phyloP scores from a whole-genome alignment of 2,113 vertebrate species.

The Gambusia affinis region DNA sequence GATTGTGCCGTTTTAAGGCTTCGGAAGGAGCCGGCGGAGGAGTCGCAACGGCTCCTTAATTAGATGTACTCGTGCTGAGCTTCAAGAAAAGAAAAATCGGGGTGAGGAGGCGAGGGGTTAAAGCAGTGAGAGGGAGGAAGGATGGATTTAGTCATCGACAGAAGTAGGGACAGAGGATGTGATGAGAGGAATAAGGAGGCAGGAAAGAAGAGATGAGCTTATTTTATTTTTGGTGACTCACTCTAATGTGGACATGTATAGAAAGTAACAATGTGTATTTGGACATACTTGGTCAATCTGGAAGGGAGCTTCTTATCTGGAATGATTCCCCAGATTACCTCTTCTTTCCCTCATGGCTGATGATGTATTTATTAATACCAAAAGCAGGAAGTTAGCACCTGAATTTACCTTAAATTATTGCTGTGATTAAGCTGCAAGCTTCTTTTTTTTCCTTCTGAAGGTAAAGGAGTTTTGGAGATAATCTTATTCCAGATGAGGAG shows the following conservation, averaged over 20 bases:
- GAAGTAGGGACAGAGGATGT: not conserved
- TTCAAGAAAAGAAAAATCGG: constrained; percentile 20
- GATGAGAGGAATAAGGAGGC: not conserved
- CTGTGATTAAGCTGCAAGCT: not conserved
- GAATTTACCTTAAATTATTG: not conserved
- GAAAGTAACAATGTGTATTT: constrained; percentile 49
- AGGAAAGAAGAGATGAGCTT: not conserved
- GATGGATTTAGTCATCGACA: not conserved
- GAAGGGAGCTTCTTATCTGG: constrained; percentile 42
- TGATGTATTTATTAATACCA: not conserved
- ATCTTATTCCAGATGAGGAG: no score
- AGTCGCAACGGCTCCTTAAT: constrained; percentile 66
- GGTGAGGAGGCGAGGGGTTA: not conserved
- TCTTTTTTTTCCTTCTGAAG: not conserved
- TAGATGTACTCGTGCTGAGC: constrained; percentile 42
- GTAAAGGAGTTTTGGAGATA: not conserved
- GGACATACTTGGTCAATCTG: constrained; percentile 30
- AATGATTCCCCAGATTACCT: constrained; percentile 12
- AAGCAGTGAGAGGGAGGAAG: constrained; percentile 20
- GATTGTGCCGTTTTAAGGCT: constrained; percentile 49
- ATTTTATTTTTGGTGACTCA: constrained; percentile 60
- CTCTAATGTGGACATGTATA: constrained; percentile 47
- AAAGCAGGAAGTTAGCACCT: not conserved
- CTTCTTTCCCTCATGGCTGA: constrained; percentile 12
- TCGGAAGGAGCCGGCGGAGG: constrained; percentile 47